Evolutionary conservation across 2,888 invertebrate species (phyloP), one percentile per base, ranked within the genome.

Genomic region (Anarsia innoxiella): DNA sequence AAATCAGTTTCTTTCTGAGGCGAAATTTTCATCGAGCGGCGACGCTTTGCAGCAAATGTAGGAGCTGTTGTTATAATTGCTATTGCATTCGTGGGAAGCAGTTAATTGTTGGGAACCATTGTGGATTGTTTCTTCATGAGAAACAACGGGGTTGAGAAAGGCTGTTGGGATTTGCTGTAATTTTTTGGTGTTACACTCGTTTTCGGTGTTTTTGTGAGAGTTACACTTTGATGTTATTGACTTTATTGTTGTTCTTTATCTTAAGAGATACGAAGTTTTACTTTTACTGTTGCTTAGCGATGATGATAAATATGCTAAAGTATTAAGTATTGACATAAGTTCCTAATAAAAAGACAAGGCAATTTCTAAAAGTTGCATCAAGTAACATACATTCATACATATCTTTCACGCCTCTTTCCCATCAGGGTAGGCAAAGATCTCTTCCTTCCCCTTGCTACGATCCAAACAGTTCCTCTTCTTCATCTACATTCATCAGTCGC

Each of bases 31-130:
- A 42, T 40, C 39, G 25, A 25, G 25, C 25, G 42, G 42, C 33
- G 35, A 25, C 15, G 39, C 35, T 36, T 31, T 43, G 31, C 27
- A 15, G 19, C 19, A 19, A 19, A 19, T 10, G 30, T 25, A 27
- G n/a, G 23, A 26, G 26, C 26, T 10, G 62, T 66, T 66, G 57
- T 53, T 60, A 56, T 71, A 71, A 73, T 76, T 73, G 61, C 51
- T 28, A 29, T 36, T 35, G 35, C 35, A 10, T 26, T 39, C 61
- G 72, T 76, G 75, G 57, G 74, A 74, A 66, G 42, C 41, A 31
- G 34, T 54, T 70, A 66, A 73, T 72, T 71, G 70, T 60, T 66
- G 62, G 51, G 66, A 70, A 60, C 53, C 49, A 65, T 64, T 61
- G 61, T 64, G 51, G 60, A 62, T 67, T 68, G 69, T 69, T 56